Base-by-base conservation (phyloP, 2,797 vertebrate genomes). In the Manis crassicaudata region DNA sequence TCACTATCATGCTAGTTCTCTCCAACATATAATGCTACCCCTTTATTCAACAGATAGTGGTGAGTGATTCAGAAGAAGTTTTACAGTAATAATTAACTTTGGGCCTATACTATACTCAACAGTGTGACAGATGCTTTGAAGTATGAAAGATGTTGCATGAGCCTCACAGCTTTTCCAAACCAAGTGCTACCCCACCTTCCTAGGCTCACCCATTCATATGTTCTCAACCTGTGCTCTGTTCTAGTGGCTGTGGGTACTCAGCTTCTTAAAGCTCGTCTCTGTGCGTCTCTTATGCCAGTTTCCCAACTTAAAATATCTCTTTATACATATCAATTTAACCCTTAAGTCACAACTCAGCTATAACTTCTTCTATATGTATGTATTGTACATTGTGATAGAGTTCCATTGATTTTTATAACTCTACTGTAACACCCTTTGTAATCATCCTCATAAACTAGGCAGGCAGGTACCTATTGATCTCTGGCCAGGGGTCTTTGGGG, bases 61-160 rank as follows among this genome's bases (percentile, higher is more conserved):
- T 50, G n/a, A 37, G 10, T 92, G 75, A 96, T 65, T 65, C 40
- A 75, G 25, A 85, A 95, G 72, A 77, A 6, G 2, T 52, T 67
- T 92, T 73, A 70, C 2, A n/a, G 1, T 4, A 82, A 7, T 79
- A 21, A 91, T 65, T 73, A 52, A 70, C 16, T 73, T 82, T 25
- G 72, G 37, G 60, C 35, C 6, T 63, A 14, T 46, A 37, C 21
- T 46, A 6, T 32, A 50, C 12, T 65, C 1, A 85, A 12, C 21
- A 72, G 3, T 12, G 11, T 50, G 29, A 52, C 0, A n/a, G 7
- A n/a, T 27, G 1, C 32, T 76, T 80, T 46, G 20, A 95, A 62
- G 11, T 21, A 65, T 2, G 35, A 75, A 83, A 46, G 20, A 16
- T n/a, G 60, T 27, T 58, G 56, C 32, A 14, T 17, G 1, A 63